These are phyloP conservation scores for Hepsetus odoe DNA, from an alignment of 2,113 vertebrate species.

Conservation along the genomic window DNA sequence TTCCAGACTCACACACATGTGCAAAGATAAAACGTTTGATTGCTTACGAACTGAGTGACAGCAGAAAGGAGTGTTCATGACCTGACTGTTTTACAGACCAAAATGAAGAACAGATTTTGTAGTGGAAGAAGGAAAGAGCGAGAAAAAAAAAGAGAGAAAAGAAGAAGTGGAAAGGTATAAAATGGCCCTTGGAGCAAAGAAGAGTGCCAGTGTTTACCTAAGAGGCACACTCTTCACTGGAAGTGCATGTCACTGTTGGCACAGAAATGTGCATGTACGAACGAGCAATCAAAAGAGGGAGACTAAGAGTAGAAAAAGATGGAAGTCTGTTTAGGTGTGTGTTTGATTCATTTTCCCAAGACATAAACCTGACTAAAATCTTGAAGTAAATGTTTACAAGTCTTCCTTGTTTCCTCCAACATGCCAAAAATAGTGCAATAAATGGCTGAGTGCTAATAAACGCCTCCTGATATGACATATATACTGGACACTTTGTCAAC, in stretches of 20 bases:
- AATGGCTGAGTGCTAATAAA: conserved; percentile 17
- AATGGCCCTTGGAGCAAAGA: conserved; percentile 2
- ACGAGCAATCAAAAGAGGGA: conserved; percentile 2
- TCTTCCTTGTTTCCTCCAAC: background rate
- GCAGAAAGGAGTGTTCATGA: conserved; percentile 53
- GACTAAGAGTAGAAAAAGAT: conserved; percentile 2
- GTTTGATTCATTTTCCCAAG: conserved; percentile 19
- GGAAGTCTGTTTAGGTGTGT: background rate
- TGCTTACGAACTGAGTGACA: conserved; percentile 58
- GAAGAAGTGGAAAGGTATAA: background rate
- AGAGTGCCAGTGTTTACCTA: conserved; percentile 15
- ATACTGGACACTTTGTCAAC: conserved; percentile 17
- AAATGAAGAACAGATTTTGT: conserved; percentile 45
- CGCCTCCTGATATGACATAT: conserved; percentile 3
- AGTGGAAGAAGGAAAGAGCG: conserved; percentile 12
- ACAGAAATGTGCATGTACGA: background rate
- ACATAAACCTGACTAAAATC: conserved; percentile 19
- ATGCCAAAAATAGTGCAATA: conserved; percentile 19
- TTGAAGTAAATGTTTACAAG: conserved; percentile 10
- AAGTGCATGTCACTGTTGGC: background rate
- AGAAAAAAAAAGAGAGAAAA: background rate
- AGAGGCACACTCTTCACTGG: conserved; percentile 1
- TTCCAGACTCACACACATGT: conserved; percentile 24
- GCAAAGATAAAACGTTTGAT: conserved; percentile 49
- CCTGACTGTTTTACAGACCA: conserved; percentile 60